Evolutionary conservation across 2,888 invertebrate species (phyloP), one percentile per base, ranked within the genome.

Genomic region (Cheilosia urbana): DNA sequence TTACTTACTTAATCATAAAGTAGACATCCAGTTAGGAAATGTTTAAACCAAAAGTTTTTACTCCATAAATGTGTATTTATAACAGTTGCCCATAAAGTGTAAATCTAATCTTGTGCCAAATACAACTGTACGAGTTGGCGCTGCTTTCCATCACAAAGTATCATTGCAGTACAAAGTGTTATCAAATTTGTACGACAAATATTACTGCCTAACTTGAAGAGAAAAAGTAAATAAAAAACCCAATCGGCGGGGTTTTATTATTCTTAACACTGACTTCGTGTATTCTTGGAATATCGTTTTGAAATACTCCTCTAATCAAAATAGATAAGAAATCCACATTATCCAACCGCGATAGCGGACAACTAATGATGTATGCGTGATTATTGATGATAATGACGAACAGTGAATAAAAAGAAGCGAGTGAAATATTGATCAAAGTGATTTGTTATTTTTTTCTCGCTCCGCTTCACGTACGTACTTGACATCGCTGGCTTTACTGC

Each of bases 301-400:
- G 13, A 68, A 75, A 65, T 55, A 34, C 6, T 30, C 53, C 17
- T 66, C 68, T 66, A 47, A 75, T 76, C 69, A 24, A 37, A 63
- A 15, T 34, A 76, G 81, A 81, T 81, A 76, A 81, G 75, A 42
- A 81, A 17, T 34, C 21, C 19, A 51, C 34, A 15, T 45, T 53
- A 72, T 53, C 42, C 42, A n/a, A 7, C 7, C 55, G 69, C 55
- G 69, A 55, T 68, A 42, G 21, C 24, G 17, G 24, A 19, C 40
- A 62, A 69, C 11, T 49, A 49, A 68, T 75, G 55, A 57, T 45
- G 55, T n/a, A 21, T 57, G 19, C 30, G 51, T 68, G 53, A 62
- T 27, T 57, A 75, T 68, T 75, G 40, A 53, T 45, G 45, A 42
- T 71, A 19, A 19, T 51, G 40, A 9, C 40, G 13, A 53, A 42